A percentile compares a stretch with the other conserved stretches of the same genome.
phyloP scores from a whole-genome alignment of 64 coral and sea anemone genomes.

The Exaiptasia diaphana region DNA sequence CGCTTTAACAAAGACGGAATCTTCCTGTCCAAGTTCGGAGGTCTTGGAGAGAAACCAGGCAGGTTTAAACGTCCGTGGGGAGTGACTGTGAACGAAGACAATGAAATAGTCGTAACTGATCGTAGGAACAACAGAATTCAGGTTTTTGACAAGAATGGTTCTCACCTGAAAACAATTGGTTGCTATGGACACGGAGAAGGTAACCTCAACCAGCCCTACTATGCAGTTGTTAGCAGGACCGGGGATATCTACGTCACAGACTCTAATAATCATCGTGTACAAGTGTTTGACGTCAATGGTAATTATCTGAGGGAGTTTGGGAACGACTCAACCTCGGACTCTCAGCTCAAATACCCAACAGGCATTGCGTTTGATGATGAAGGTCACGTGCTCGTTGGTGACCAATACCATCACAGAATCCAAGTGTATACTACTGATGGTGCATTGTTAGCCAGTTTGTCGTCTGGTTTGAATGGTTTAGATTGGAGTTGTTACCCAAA shows the following conservation, averaged over 20 bases:
- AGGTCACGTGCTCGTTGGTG: slow-evolving; percentile 90
- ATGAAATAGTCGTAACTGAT: slow-evolving; percentile 80
- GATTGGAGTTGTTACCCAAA: slow-evolving; percentile 78
- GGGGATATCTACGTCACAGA: slow-evolving; percentile 92
- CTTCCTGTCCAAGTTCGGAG: slow-evolving; percentile 83
- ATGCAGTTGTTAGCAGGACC: slow-evolving; percentile 53
- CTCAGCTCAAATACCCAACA: slow-evolving; percentile 80
- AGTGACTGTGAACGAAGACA: slow-evolving; percentile 50
- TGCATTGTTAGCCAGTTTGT: slow-evolving; percentile 40
- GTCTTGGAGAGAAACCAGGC: slow-evolving; percentile 53
- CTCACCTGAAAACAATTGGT: slow-evolving; percentile 67
- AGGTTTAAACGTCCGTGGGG: slow-evolving; percentile 93
- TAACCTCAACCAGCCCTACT: slow-evolving; percentile 78
- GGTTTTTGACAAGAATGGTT: slow-evolving; percentile 69
- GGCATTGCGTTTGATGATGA: slow-evolving; percentile 83
- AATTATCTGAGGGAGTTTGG: slow-evolving; percentile 70
- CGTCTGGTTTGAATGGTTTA: slow-evolving; percentile 67
- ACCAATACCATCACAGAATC: slow-evolving; percentile 92
- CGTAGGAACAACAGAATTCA: slow-evolving; percentile 80
- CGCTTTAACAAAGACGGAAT: slow-evolving; percentile 77
- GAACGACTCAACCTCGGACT: background rate
- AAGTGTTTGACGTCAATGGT: slow-evolving; percentile 80
- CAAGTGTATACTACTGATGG: slow-evolving; percentile 74
- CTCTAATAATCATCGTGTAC: slow-evolving; percentile 81
- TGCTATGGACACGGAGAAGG: slow-evolving; percentile 60